These are phyloP conservation scores for Gymnocypris eckloni DNA, from an alignment of 2,797 vertebrate species.

Conservation along the genomic window DNA sequence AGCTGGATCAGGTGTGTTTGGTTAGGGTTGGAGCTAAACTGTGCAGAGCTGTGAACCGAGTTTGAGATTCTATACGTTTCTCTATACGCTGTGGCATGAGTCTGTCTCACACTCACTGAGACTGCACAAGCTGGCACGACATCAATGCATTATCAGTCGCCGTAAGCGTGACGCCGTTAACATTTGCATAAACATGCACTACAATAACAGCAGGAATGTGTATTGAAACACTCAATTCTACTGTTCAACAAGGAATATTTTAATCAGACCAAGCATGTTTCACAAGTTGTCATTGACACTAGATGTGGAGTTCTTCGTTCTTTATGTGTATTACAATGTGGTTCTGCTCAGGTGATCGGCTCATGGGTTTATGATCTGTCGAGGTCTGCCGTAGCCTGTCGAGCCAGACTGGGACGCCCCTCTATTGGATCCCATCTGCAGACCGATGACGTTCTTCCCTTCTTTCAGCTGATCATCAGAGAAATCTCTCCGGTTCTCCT, in stretches of 20 bases:
- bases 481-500: constrained; percentile 96
- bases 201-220: neutral
- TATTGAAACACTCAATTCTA: neutral
- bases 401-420: constrained; percentile 95
- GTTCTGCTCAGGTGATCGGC: neutral
- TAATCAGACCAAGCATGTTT: neutral
- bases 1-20: no score
- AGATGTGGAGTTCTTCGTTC: neutral
- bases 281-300: neutral
- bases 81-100: no score
- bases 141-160: no score
- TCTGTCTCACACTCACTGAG: no score
- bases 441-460: constrained; percentile 93
- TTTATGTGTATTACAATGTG: neutral
- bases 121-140: no score
- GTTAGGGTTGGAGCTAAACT: no score
- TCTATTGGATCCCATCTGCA: constrained; percentile 97
- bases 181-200: neutral
- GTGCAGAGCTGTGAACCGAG: no score
- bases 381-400: constrained; percentile 89
- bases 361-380: constrained; percentile 87
- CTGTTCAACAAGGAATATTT: neutral
- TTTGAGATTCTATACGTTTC: no score
- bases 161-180: no score
- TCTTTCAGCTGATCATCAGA: constrained; percentile 92